Base-by-base conservation (phyloP, 1,140 invertebrate species). In the Aphaenogaster rudis region DNA sequence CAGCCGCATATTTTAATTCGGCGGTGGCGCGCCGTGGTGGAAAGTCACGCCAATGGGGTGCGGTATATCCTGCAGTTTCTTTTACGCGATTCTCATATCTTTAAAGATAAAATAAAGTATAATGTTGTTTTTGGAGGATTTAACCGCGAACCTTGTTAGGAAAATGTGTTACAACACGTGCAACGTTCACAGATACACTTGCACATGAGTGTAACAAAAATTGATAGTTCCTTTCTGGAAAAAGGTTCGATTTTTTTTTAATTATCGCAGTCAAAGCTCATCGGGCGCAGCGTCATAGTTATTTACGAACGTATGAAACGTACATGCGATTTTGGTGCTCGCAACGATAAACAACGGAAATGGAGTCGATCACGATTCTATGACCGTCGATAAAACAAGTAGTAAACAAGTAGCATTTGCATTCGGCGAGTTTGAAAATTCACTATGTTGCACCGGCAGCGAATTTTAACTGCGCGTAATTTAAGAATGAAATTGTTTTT, bases 401-500 rank as follows among this genome's bases (percentile, higher is more conserved):
- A 84, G 54, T 71, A 84, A 84, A 84, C 80, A 84, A 84, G 69
- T 76, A 63, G 80, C 36, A 63, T 84, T 84, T 84, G 80, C 80
- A 74, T 84, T 61, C 28, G 21, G 42, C 17, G 80, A 17, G 33
- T 28, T 28, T 39, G 69, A 61, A 84, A 84, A 74, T 72, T 74
- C 54, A 61, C 54, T 17, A 48, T 13, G 64, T 11, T 74, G 4
- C 42, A 57, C 3, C 64, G 63, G 15, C 9, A 74, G 3, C 28
- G n/a, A 61, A 76, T 84, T 84, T 84, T 21, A 84, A 50, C 54
- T 36, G 78, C 42, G 42, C 28, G 42, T 61, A 84, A 84, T 84
- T 84, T 76, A 84, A 84, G 80, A 74, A 84, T 74, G 5, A 61
- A 84, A 84, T 61, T 74, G 69, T 74, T 84, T 84, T 84, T 81